Conservation (phyloP, 1,140 invertebrate genomes). For the Wasmannia auropunctata region DNA sequence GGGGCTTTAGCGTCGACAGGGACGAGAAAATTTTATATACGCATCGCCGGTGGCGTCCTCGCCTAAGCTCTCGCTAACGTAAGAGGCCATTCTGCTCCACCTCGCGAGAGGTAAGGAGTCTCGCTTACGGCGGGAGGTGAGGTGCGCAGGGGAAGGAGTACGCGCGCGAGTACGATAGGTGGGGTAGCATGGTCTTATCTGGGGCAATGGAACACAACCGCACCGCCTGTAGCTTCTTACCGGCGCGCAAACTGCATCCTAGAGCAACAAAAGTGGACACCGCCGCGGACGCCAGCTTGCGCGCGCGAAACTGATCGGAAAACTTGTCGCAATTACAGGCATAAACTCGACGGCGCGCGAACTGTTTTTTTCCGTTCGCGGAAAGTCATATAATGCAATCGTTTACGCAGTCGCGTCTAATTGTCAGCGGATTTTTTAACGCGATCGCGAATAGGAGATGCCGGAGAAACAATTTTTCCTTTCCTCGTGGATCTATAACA, state of each 20-base stretch:
- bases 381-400: background rate
- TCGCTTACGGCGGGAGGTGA: background rate
- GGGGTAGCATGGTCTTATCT: slow-evolving; percentile 67
- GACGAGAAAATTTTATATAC: slow-evolving; percentile 46
- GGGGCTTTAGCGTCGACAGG: slow-evolving; percentile 1
- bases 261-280: slow-evolving; percentile 14
- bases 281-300: slow-evolving; percentile 8
- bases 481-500: background rate
- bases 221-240: slow-evolving; percentile 39
- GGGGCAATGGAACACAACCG: slow-evolving; percentile 73
- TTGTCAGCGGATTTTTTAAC: background rate
- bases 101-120: background rate
- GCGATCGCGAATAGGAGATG: background rate
- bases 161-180: background rate
- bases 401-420: background rate
- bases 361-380: background rate
- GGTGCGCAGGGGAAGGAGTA: slow-evolving; percentile 1
- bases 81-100: slow-evolving; percentile 19
- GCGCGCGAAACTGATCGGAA: slow-evolving; percentile 22
- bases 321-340: slow-evolving; percentile 42
- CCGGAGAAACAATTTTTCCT: background rate
- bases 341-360: background rate
- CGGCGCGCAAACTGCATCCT: background rate
- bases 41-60: slow-evolving; percentile 13
- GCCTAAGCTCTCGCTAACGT: slow-evolving; percentile 40